A percentile compares a stretch with the other conserved stretches of the same genome.
phyloP scores from a whole-genome alignment of 2,888 invertebrate genomes.

The Hemicrepidius hirtus region DNA sequence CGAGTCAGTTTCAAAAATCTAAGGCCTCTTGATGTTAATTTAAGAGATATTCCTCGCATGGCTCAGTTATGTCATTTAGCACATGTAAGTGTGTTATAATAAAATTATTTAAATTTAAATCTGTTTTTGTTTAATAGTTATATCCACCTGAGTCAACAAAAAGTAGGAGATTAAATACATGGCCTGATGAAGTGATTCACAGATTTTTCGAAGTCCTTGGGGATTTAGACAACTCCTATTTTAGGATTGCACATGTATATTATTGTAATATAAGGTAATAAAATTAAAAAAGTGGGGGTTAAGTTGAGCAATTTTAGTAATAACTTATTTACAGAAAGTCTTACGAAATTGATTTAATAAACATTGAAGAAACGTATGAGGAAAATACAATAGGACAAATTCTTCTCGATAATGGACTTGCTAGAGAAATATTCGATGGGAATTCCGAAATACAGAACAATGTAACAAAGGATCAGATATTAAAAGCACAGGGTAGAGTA shows the following conservation, averaged over 20 bases:
- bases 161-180: background rate
- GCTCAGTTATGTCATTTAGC: conserved; percentile 45
- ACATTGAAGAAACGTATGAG: background rate
- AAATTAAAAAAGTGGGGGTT: too few relatives aligned
- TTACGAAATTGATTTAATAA: conserved; percentile 34
- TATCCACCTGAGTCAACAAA: conserved; percentile 33
- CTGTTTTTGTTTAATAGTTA: conserved; percentile 31
- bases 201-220: conserved; percentile 23
- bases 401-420: conserved; percentile 24
- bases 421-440: conserved; percentile 25
- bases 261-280: conserved; percentile 13
- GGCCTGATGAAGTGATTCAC: conserved; percentile 22
- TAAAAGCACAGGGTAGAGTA: conserved; percentile 37
- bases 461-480: conserved; percentile 32
- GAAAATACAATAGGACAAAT: conserved; percentile 29
- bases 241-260: conserved; percentile 18
- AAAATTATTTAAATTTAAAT: background rate
- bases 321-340: conserved; percentile 36
- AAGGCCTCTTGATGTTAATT: background rate
- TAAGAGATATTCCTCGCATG: conserved; percentile 30
- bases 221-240: conserved; percentile 14
- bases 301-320: background rate
- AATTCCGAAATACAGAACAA: background rate
- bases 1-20: conserved; percentile 11
- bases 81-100: conserved; percentile 34